A percentile compares a stretch with the other conserved stretches of the same genome.
Evolutionary conservation across 2,113 vertebrate genomes (phyloP).

Genomic region (human): GRCh38 chr14:100701001-100701500

Average conservation of each 20-base stretch:
- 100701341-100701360: rapidly evolving
- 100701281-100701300: neutral
- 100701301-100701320: neutral
- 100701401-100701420: neutral
- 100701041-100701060: neutral
- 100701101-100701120: rapidly evolving
- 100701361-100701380: neutral
- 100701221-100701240: neutral
- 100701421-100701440: neutral
- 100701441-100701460: neutral
- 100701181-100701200: neutral
- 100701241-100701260: no score
- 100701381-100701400: neutral
- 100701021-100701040: no score
- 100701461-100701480: neutral
- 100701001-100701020: neutral
- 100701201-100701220: neutral
- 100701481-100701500: neutral
- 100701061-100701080: neutral
- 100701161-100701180: neutral
- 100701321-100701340: rapidly evolving
- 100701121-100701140: rapidly evolving
- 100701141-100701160: neutral
- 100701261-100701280: neutral
- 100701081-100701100: neutral